Evolutionary conservation across 2,888 invertebrate genomes (phyloP).

Genomic region (Calameuta idolon): DNA sequence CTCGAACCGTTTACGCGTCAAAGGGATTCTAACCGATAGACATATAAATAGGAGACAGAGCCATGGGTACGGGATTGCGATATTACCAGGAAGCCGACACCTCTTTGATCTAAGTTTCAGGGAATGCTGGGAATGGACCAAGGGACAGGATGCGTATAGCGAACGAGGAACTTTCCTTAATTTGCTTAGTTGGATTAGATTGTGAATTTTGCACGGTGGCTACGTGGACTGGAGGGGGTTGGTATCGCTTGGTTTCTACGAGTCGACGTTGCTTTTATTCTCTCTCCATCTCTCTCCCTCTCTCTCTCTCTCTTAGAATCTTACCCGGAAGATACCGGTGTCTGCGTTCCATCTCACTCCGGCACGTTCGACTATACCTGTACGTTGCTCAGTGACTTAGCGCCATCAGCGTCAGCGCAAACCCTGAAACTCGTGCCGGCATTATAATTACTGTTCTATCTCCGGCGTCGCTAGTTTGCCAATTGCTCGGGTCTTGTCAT

Average conservation of each 20-base stretch:
- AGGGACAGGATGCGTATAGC: conserved; percentile 48
- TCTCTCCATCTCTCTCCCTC: conserved; percentile 6
- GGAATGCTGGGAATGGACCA: conserved; percentile 48
- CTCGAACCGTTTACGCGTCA: neutral
- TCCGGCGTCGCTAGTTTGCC: conserved; percentile 37
- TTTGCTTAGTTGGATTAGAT: conserved; percentile 61
- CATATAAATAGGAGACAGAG: neutral
- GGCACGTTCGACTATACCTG: conserved; percentile 12
- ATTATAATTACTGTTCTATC: conserved; percentile 52
- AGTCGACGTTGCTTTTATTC: neutral
- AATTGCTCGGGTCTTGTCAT: conserved; percentile 37
- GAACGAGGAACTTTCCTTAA: conserved; percentile 52
- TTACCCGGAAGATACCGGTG: neutral
- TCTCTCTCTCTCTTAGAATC: neutral
- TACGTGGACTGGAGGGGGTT: neutral
- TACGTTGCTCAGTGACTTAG: neutral
- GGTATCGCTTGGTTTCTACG: conserved; percentile 37
- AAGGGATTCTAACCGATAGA: neutral
- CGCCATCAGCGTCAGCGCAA: neutral
- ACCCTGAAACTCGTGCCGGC: conserved; percentile 18
- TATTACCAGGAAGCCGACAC: conserved; percentile 25
- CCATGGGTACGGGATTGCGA: neutral
- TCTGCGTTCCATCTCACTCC: conserved; percentile 8
- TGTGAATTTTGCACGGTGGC: conserved; percentile 55
- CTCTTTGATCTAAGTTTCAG: conserved; percentile 59